Conservation (phyloP, 1,140 invertebrate genomes). For the Orchesella cincta region DNA sequence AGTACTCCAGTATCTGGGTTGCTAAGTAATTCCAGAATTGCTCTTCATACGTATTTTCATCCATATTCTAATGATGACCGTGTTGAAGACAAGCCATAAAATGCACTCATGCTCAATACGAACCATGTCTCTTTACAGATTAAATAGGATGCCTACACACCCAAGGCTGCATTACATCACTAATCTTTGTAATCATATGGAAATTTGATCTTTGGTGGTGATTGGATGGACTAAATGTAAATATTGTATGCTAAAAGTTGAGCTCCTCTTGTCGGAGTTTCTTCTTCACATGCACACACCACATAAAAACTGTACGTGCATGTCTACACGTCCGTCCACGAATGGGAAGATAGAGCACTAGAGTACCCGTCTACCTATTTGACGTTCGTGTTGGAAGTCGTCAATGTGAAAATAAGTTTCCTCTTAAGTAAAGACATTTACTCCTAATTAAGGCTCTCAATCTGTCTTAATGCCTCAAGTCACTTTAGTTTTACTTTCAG, state of each 20-base stretch:
- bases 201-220: slow-evolving; percentile 13
- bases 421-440: slow-evolving; percentile 11
- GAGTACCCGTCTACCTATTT: no score
- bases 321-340: no score
- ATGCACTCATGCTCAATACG: no score
- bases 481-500: background rate
- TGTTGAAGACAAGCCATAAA: no score
- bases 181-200: background rate
- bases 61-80: no score
- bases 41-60: no score
- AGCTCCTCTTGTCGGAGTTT: background rate
- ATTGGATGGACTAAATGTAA: slow-evolving; percentile 3
- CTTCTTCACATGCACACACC: background rate
- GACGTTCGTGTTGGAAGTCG: slow-evolving; percentile 11
- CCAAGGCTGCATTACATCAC: no score
- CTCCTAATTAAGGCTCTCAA: background rate
- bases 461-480: slow-evolving; percentile 15
- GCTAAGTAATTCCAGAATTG: no score
- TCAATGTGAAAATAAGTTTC: background rate
- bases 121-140: no score
- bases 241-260: background rate
- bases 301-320: background rate
- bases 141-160: no score
- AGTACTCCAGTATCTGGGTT: no score
- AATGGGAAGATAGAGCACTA: no score